A percentile compares a stretch with the other conserved stretches of the same genome.
These are phyloP conservation scores for Macrocentrus cingulum DNA, from an alignment of 1,140 invertebrate genomes.

Conservation along the genomic window DNA sequence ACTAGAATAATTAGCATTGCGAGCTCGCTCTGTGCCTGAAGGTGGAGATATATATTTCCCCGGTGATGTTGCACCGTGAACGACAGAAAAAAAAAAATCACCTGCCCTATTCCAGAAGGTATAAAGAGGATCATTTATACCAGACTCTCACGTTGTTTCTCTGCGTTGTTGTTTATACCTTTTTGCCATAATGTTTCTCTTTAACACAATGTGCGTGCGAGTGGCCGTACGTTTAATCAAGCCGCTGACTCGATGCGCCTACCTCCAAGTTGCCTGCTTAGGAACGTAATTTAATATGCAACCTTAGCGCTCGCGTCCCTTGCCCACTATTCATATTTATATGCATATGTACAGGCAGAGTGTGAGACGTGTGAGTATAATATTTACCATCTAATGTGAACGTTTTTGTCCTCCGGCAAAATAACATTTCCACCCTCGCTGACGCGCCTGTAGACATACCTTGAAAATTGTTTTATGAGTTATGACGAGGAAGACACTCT, in stretches of 20 bases:
- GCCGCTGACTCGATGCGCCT: constrained; percentile 37
- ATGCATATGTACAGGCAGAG: constrained; percentile 16
- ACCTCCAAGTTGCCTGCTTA: constrained; percentile 36
- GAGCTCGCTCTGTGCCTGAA: constrained; percentile 32
- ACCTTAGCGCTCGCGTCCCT: constrained; percentile 40
- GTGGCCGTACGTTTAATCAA: constrained; percentile 41
- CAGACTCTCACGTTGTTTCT: background rate
- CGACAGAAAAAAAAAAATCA: too few relatives aligned
- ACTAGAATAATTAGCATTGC: constrained; percentile 53
- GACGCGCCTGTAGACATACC: background rate
- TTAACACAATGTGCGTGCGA: constrained; percentile 21
- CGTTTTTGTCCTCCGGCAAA: background rate
- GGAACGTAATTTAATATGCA: constrained; percentile 52
- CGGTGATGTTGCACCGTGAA: background rate
- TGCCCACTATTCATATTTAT: constrained; percentile 41
- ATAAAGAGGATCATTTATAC: too few relatives aligned
- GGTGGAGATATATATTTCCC: constrained; percentile 13
- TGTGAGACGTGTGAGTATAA: constrained; percentile 6
- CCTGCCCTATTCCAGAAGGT: too few relatives aligned
- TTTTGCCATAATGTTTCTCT: background rate
- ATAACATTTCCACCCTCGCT: constrained; percentile 11
- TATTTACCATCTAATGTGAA: constrained; percentile 18
- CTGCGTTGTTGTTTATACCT: constrained; percentile 18
- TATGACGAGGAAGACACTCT: background rate
- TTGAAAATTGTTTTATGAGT: background rate